Evolutionary conservation across 2,888 invertebrate genomes (phyloP), one percentile per base, ranked within the genome.

Genomic region (Galeruca laticollis): DNA sequence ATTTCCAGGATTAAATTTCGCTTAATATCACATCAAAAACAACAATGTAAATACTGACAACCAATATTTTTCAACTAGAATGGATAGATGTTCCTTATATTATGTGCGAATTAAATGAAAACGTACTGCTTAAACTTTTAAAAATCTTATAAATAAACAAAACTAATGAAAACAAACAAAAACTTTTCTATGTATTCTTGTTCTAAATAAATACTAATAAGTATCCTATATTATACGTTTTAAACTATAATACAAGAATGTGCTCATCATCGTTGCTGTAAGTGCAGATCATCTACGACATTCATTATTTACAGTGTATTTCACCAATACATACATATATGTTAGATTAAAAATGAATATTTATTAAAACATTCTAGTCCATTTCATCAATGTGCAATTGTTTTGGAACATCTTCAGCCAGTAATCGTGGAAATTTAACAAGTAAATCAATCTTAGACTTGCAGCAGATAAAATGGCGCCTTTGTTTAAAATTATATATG

Each of bases 271-370:
- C 15, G 2, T 54, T 54, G 21, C 31, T 54, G 31, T 47, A 31
- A 54, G 54, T 54, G 54, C 54, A 54, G 15, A n/a, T 54, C 31
- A 31, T 54, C 54, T 54, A 54, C 47, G 8, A 47, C 8, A 47
- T 47, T 18, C 15, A 18, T 18, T 47, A 47, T 18, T 47, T 47
- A 47, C 15, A 15, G 47, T 15, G 18, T 15, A 47, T 47, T 18
- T 6, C 18, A 47, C 47, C 47, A 47, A 15, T 15, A 47, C 15
- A 47, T 1, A 40, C 2, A 40, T n/a, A 40, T n/a, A n/a, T 2
- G 5, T 47, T 18, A 15, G 0, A 8, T 15, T 2, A 15, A 47
- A 8, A 18, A 47, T 3, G 26, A 26, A 26, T 5, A 26, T 26
- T 26, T 3, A 26, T 26, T 26, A 26, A 26, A 26, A 26, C 26